These are phyloP conservation scores for Plagodis pulveraria DNA, from an alignment of 2,888 invertebrate genomes.

Conservation along the genomic window DNA sequence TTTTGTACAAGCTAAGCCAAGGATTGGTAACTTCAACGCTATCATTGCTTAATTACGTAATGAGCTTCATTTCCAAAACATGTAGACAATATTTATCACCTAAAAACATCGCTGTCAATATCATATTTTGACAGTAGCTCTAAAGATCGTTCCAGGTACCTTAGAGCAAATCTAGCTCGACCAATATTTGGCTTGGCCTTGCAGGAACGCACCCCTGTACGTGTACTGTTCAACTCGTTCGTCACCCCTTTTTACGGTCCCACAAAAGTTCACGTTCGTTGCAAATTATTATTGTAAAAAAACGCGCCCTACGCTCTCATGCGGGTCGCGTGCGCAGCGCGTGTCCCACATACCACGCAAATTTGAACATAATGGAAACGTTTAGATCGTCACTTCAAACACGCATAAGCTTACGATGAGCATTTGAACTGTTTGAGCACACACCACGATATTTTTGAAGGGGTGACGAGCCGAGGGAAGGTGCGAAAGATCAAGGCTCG, in stretches of 20 bases:
- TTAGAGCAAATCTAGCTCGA: too few species aligned
- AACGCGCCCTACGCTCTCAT: conserved; percentile 46
- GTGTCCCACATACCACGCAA: conserved; percentile 79
- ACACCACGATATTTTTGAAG: conserved; percentile 41
- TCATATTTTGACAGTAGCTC: too few species aligned
- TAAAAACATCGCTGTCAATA: too few species aligned
- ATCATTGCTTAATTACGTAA: too few species aligned
- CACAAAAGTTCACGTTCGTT: conserved; percentile 54
- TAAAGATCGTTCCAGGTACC: too few species aligned
- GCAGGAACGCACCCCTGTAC: too few species aligned
- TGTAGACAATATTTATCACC: too few species aligned
- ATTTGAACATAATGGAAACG: conserved; percentile 70
- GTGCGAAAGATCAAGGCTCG: conserved; percentile 69
- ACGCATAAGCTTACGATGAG: conserved; percentile 56
- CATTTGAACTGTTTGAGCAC: conserved; percentile 46
- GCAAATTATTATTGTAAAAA: conserved; percentile 62
- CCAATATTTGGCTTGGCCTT: too few species aligned
- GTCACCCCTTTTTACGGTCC: conserved; percentile 51
- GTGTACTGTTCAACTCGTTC: conserved; percentile 41
- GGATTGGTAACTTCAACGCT: too few species aligned
- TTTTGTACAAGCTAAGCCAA: too few species aligned
- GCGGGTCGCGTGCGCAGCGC: conserved; percentile 80
- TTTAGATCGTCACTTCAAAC: conserved; percentile 64
- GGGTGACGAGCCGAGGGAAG: conserved; percentile 60
- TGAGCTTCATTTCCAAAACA: too few species aligned